phyloP scores from a whole-genome alignment of 1,140 invertebrate genomes.

The Antheraea mylitta region DNA sequence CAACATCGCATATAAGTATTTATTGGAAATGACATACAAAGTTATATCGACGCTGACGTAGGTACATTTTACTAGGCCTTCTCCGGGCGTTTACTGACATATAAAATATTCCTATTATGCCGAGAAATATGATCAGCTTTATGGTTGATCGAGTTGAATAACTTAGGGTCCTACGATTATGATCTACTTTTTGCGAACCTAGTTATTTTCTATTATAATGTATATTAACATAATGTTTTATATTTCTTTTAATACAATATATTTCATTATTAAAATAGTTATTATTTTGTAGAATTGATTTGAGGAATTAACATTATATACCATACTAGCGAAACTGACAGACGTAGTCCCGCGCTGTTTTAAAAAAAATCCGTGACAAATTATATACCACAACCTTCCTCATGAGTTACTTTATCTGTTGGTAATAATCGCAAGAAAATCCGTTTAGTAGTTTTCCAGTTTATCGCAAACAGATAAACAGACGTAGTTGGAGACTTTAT shows the following conservation, averaged over 20 bases:
- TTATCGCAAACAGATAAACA: too few species aligned
- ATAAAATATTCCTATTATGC: constrained; percentile 17
- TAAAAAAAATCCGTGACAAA: too few species aligned
- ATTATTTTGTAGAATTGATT: neutral
- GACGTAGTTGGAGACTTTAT: too few species aligned
- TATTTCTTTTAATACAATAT: neutral
- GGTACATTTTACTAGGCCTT: neutral
- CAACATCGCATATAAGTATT: neutral
- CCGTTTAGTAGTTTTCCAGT: too few species aligned
- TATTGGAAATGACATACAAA: neutral
- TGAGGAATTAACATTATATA: too few species aligned
- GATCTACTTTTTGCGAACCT: constrained; percentile 4
- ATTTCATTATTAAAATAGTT: neutral
- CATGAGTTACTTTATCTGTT: too few species aligned
- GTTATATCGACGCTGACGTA: constrained; percentile 17
- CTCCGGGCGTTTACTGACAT: constrained; percentile 6
- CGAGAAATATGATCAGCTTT: constrained; percentile 19
- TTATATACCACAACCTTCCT: too few species aligned
- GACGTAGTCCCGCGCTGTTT: too few species aligned
- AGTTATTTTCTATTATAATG: neutral
- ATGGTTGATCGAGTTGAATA: constrained; percentile 10
- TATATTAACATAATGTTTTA: neutral
- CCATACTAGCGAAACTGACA: too few species aligned
- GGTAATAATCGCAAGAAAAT: too few species aligned
- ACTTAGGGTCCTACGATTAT: constrained; percentile 9